Conservation (phyloP, 2,888 invertebrate species). For the Lasioglossum villosulum region DNA sequence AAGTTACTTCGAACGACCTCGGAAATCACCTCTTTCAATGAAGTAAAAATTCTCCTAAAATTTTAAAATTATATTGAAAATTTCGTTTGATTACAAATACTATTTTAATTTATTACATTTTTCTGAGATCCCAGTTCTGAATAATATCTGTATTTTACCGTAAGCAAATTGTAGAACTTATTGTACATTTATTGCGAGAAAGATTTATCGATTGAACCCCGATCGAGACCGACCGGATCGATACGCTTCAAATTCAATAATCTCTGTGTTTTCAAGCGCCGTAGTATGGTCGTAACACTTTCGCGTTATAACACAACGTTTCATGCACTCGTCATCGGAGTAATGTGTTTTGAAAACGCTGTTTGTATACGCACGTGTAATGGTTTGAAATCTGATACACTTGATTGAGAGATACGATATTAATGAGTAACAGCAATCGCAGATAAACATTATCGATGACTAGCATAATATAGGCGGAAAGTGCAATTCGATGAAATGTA, state of each 20-base stretch:
- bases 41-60: too few species aligned
- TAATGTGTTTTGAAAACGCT: background rate
- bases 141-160: background rate
- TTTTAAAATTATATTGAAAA: too few species aligned
- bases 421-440: background rate
- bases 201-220: background rate
- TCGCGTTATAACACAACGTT: slow-evolving; percentile 8
- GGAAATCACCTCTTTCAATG: too few species aligned
- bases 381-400: background rate
- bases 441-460: background rate
- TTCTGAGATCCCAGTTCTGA: background rate
- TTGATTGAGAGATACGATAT: background rate
- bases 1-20: too few species aligned
- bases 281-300: background rate
- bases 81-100: too few species aligned
- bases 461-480: background rate
- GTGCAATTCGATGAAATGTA: background rate
- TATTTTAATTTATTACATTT: too few species aligned
- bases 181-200: background rate
- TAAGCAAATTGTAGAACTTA: background rate
- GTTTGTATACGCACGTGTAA: slow-evolving; percentile 1
- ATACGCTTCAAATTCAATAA: background rate
- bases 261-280: background rate
- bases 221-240: background rate
- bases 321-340: background rate